phyloP scores from a whole-genome alignment of 2,797 vertebrate genomes.

The Acridotheres tristis region DNA sequence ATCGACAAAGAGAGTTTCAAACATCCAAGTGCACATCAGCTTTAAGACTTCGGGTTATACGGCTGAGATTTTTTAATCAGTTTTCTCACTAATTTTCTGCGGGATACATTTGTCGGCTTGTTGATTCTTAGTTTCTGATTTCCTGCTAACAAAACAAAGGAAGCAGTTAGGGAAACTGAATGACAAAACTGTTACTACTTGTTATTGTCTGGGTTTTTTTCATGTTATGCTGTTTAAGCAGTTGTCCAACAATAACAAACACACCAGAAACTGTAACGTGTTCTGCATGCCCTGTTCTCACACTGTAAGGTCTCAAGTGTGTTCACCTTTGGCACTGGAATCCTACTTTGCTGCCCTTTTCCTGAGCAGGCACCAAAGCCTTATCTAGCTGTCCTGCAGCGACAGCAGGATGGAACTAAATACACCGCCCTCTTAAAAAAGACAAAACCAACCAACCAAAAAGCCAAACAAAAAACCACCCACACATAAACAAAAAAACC shows the following conservation, averaged over 20 bases:
- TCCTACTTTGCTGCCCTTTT: neutral
- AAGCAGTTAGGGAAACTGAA: slow-evolving; percentile 1
- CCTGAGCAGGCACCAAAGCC: neutral
- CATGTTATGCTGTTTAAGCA: neutral
- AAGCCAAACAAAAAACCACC: neutral
- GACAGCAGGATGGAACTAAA: neutral
- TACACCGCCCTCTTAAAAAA: neutral
- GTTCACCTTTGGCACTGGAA: neutral
- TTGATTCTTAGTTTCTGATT: neutral
- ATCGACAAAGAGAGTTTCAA: neutral
- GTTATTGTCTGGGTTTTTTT: neutral
- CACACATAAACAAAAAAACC: fast-evolving
- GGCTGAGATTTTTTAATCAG: slow-evolving; percentile 1
- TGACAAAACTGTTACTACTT: neutral
- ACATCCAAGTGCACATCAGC: neutral
- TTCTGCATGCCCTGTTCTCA: neutral
- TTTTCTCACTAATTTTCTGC: slow-evolving; percentile 24
- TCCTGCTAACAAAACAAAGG: slow-evolving; percentile 55
- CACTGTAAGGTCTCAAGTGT: neutral
- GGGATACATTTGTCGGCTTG: neutral
- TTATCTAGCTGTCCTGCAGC: neutral
- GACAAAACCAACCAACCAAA: neutral
- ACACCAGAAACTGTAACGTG: neutral
- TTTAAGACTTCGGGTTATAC: neutral
- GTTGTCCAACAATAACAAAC: neutral